These are phyloP conservation scores for Platyscapa corneri DNA, from an alignment of 1,140 invertebrate species.

Conservation along the genomic window DNA sequence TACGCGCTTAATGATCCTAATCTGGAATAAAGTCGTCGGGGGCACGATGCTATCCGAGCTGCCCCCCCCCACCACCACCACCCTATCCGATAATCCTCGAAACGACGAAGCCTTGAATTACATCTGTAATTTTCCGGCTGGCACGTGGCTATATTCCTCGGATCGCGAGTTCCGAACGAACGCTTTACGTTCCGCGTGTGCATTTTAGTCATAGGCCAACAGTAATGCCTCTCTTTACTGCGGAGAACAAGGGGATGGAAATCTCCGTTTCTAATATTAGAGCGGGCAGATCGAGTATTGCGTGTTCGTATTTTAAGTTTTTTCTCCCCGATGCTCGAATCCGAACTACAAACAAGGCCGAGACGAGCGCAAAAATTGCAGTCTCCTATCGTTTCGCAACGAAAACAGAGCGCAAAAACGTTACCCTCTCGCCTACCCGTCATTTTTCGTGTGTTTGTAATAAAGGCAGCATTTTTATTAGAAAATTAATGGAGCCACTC, in stretches of 20 bases:
- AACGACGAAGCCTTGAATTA: conserved; percentile 30
- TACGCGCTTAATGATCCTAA: conserved; percentile 27
- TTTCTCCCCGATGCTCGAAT: neutral
- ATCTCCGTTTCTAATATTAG: neutral
- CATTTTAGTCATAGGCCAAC: neutral
- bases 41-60: neutral
- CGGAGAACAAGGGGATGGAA: neutral
- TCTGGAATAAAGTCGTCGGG: conserved; percentile 50
- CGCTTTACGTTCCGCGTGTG: neutral
- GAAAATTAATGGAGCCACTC: neutral
- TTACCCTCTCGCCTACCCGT: too few species aligned
- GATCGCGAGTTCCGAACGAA: neutral
- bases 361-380: neutral
- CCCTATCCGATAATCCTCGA: conserved; percentile 29
- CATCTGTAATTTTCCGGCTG: conserved; percentile 42
- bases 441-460: too few species aligned
- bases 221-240: neutral
- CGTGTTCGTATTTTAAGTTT: neutral
- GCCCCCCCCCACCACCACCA: too few species aligned
- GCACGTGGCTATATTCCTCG: neutral
- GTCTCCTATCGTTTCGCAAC: too few species aligned
- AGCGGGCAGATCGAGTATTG: neutral
- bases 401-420: too few species aligned
- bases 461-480: too few species aligned
- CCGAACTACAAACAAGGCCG: neutral